These are phyloP conservation scores for Ornithoptera priamus DNA, from an alignment of 2,888 invertebrate genomes.

Conservation along the genomic window DNA sequence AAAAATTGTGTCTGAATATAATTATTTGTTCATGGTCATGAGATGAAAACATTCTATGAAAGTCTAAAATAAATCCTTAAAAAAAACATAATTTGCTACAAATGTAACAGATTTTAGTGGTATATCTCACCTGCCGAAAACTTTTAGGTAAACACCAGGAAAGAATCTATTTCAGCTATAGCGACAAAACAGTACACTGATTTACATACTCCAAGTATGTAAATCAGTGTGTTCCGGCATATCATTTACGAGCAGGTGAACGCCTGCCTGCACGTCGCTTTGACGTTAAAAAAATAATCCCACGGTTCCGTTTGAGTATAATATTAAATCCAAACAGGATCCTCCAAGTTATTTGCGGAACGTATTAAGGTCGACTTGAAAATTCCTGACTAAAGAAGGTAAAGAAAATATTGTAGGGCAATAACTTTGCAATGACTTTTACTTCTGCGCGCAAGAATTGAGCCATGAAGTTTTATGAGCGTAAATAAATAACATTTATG, in stretches of 20 bases:
- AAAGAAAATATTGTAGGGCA: conserved; percentile 24
- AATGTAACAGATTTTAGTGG: no score
- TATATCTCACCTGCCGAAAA: no score
- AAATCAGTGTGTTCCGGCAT: no score
- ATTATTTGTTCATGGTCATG: neutral
- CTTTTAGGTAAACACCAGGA: no score
- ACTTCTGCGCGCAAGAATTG: conserved; percentile 15
- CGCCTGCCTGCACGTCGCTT: no score
- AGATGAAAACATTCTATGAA: no score
- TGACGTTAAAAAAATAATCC: neutral
- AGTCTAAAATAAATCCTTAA: no score
- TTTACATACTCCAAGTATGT: no score
- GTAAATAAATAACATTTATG: conserved; percentile 22
- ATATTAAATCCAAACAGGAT: conserved; percentile 24
- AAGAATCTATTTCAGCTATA: no score
- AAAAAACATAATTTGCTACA: no score
- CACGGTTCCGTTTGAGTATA: neutral
- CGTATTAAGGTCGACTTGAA: conserved; percentile 9
- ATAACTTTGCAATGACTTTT: conserved; percentile 14
- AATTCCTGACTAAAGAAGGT: conserved; percentile 11
- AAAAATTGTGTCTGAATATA: neutral
- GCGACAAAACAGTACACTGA: no score
- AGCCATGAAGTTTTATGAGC: conserved; percentile 25
- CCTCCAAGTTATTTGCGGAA: conserved; percentile 24
- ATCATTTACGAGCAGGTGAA: no score